Base-by-base conservation (phyloP, 1,140 invertebrate species). In the Trichoplusia ni region DNA sequence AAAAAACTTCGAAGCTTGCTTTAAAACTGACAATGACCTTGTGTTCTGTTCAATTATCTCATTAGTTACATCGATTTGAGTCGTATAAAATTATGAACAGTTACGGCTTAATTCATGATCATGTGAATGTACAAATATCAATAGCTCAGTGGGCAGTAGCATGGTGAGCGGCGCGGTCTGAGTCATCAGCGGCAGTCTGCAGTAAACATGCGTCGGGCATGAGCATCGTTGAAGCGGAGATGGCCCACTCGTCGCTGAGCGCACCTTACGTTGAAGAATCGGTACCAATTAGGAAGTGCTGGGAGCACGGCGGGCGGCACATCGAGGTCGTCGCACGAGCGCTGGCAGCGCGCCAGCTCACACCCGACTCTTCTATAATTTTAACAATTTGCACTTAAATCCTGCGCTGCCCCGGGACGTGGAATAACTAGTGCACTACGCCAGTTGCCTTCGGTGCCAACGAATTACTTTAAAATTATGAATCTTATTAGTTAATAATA, bases 281-380 rank as follows among this genome's bases (percentile, higher is more conserved):
- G 67, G 38, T 63, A 60, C 64, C 71, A 77, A 79, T 72, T 76
- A 74, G 69, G 67, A 73, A 71, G 68, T 66, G 65, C 49, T 44
- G 71, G 67, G 58, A 66, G 58, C 59, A 35, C 54, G 19, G 23
- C 60, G 14, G 53, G 37, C 47, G 67, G 40, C 60, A 56, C 29
- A 46, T 25, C 33, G 67, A 63, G 72, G 76, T 79, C 76, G 68
- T 60, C 69, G 73, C 35, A 53, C 77, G 66, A 63, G 11, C 21
- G 35, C 65, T 80, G 80, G 77, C 71, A 66, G n/a, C 25, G 40
- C 16, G 75, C 79, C 80, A 78, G 65, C 65, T 63, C 54, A 53
- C 38, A 62, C 63, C 58, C 64, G 56, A 65, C 59, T 74, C 65
- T 70, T 74, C 70, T 76, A 73, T 70, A 75, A 77, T 73, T 79